These are phyloP conservation scores for Alfaro cultratus DNA, from an alignment of 2,797 vertebrate species.

Conservation along the genomic window DNA sequence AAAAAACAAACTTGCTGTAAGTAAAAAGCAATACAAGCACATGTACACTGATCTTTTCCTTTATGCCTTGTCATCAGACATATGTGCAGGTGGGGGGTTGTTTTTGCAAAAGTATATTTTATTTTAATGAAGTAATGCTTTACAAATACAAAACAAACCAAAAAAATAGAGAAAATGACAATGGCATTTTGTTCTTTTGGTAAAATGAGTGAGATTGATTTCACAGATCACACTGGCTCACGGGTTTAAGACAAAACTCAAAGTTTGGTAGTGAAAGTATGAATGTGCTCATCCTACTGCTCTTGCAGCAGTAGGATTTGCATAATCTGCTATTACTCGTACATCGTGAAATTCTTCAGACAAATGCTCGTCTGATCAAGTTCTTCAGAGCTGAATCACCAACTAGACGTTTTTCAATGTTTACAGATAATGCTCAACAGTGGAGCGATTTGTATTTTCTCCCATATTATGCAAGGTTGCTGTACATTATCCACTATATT, in stretches of 20 bases:
- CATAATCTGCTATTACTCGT: neutral
- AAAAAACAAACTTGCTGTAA: neutral
- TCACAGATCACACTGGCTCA: neutral
- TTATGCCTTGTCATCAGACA: neutral
- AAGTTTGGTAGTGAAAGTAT: conserved; percentile 11
- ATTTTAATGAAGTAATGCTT: neutral
- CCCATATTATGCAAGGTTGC: conserved; percentile 26
- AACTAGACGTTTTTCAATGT: conserved; percentile 16
- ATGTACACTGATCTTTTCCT: neutral
- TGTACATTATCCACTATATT: conserved; percentile 21
- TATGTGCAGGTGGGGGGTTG: neutral
- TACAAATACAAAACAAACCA: neutral
- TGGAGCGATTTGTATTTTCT: conserved; percentile 23
- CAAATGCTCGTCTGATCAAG: conserved; percentile 10
- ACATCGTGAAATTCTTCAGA: conserved; percentile 9
- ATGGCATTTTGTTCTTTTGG: neutral
- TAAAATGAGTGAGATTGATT: neutral
- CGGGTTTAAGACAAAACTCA: neutral
- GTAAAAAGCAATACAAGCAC: neutral
- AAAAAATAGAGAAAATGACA: neutral
- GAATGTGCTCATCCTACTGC: neutral
- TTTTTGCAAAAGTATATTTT: neutral
- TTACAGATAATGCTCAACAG: conserved; percentile 3
- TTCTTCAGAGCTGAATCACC: conserved; percentile 22
- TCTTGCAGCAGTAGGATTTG: neutral